Conservation (phyloP, 2,113 vertebrate species). For the Cygnus atratus region DNA sequence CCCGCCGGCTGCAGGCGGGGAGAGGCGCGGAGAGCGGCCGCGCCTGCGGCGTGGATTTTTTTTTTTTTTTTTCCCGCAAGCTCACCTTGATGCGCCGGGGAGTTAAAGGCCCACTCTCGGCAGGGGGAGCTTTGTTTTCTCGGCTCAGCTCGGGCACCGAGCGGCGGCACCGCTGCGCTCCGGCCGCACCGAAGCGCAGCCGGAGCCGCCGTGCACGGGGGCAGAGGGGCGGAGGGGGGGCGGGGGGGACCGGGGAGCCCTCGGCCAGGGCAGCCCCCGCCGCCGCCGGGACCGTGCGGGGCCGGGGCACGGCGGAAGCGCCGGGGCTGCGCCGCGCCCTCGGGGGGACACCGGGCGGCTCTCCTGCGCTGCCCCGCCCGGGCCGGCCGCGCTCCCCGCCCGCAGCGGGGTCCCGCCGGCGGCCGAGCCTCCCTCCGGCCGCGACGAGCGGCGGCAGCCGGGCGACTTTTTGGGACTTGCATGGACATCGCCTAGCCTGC, state of each 20-base stretch:
- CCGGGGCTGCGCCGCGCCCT: not conserved
- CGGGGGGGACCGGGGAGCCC: not conserved
- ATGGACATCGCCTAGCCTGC: constrained; percentile 26
- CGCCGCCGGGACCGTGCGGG: not conserved
- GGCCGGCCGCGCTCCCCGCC: not conserved
- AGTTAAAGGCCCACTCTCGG: not conserved
- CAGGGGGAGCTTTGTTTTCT: constrained; percentile 21
- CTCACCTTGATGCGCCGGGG: constrained; percentile 26
- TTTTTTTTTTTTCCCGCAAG: not conserved
- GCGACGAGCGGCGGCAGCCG: not conserved
- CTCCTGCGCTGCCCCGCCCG: not conserved
- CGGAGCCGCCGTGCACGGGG: not conserved
- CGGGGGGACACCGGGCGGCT: not conserved
- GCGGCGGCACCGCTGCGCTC: constrained; percentile 4
- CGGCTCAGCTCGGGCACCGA: not conserved
- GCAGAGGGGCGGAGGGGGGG: too few species aligned
- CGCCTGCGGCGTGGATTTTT: not conserved
- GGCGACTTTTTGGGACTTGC: constrained; percentile 55
- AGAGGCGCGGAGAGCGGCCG: not conserved
- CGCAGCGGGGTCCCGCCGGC: not conserved
- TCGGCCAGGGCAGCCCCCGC: not conserved
- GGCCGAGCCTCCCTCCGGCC: not conserved
- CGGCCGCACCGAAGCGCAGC: not conserved
- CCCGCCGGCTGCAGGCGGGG: not conserved
- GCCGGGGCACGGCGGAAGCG: not conserved